A percentile compares a stretch with the other conserved stretches of the same genome.
These are phyloP conservation scores for Rotaria socialis DNA, from an alignment of 2,888 invertebrate genomes.

Conservation along the genomic window DNA sequence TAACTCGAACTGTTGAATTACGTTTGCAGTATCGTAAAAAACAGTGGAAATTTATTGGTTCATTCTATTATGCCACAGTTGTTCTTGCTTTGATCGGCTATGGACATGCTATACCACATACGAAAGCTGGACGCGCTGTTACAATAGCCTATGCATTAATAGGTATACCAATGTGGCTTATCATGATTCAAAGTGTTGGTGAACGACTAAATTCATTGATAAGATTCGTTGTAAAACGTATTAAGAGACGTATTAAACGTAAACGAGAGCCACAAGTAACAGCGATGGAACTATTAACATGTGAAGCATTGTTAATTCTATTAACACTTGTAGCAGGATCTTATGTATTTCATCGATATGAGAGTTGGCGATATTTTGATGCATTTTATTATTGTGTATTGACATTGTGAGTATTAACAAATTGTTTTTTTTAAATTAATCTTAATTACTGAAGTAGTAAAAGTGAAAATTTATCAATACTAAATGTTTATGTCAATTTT, in stretches of 20 bases:
- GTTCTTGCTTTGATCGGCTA: slow-evolving; percentile 98
- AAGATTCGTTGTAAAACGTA: slow-evolving; percentile 80
- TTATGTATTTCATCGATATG: slow-evolving; percentile 85
- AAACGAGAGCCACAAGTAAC: slow-evolving; percentile 40
- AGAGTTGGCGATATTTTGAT: slow-evolving; percentile 81
- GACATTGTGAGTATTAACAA: slow-evolving; percentile 82
- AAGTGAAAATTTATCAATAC: no score
- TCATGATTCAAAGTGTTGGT: slow-evolving; percentile 99
- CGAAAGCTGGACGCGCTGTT: slow-evolving; percentile 77
- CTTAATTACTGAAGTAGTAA: no score
- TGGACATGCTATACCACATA: slow-evolving; percentile 94
- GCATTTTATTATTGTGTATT: slow-evolving; percentile 98
- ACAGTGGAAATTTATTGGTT: slow-evolving; percentile 99
- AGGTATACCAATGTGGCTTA: slow-evolving; percentile 87
- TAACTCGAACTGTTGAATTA: slow-evolving; percentile 84
- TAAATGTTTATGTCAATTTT: no score
- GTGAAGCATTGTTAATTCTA: slow-evolving; percentile 69
- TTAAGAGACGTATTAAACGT: slow-evolving; percentile 75
- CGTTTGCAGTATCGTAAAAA: slow-evolving; percentile 96
- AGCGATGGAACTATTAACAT: slow-evolving; percentile 41
- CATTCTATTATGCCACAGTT: slow-evolving; percentile 96
- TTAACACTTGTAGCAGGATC: slow-evolving; percentile 84
- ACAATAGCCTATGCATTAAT: slow-evolving; percentile 66
- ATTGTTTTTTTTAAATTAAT: no score
- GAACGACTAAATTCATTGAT: slow-evolving; percentile 95